These are phyloP conservation scores for Hycleus phaleratus DNA, from an alignment of 1,140 invertebrate species.

Conservation along the genomic window DNA sequence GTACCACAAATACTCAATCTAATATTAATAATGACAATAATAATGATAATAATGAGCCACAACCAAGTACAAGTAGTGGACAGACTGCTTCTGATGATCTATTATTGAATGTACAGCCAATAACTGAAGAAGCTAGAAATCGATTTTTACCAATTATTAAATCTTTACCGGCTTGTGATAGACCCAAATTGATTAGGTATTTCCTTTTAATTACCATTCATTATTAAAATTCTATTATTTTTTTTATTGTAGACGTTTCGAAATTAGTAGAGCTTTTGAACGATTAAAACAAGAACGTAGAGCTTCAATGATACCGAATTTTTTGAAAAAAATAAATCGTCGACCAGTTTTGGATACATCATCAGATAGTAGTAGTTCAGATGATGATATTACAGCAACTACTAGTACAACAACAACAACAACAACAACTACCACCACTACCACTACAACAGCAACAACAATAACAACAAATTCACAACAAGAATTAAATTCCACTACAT, in stretches of 20 bases:
- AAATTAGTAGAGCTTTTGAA: conserved; percentile 26
- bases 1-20: neutral
- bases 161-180: conserved; percentile 25
- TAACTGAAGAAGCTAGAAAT: conserved; percentile 26
- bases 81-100: conserved; percentile 19
- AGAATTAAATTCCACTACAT: no score
- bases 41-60: neutral
- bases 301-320: conserved; percentile 25
- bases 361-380: conserved; percentile 33
- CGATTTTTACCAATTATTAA: conserved; percentile 29
- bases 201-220: neutral
- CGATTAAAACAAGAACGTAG: conserved; percentile 1
- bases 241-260: conserved; percentile 22
- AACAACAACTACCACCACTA: no score
- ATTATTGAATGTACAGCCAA: conserved; percentile 22
- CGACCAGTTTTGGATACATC: conserved; percentile 26
- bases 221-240: neutral
- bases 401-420: neutral
- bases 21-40: neutral
- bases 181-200: conserved; percentile 29
- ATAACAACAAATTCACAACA: no score
- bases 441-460: no score
- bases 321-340: conserved; percentile 21
- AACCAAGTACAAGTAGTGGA: neutral
- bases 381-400: conserved; percentile 21